Evolutionary conservation across 1,140 invertebrate species (phyloP).

Genomic region (Panagrolaimus sp.): DNA sequence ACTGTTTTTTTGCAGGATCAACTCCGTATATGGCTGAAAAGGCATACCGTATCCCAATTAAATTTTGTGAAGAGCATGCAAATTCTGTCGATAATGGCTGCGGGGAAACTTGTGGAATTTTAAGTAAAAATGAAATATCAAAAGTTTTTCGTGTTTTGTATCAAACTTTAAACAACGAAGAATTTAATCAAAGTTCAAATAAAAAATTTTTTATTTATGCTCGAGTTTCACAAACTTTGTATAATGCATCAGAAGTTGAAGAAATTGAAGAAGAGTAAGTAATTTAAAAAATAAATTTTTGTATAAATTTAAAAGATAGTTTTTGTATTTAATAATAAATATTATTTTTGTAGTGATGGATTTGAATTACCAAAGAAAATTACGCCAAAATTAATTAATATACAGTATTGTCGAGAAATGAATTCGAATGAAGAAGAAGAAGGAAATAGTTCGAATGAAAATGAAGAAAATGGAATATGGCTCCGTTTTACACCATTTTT

Average conservation of each 20-base stretch:
- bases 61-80: constrained; percentile 4
- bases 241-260: neutral
- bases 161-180: neutral
- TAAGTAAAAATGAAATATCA: neutral
- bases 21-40: constrained; percentile 9
- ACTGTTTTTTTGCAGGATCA: too few relatives aligned
- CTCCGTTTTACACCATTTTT: neutral
- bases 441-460: neutral
- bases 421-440: neutral
- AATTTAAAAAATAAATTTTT: neutral
- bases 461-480: neutral
- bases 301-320: neutral
- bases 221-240: neutral
- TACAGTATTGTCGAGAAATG: constrained; percentile 1
- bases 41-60: neutral
- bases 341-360: neutral
- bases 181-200: neutral
- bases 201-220: constrained; percentile 13
- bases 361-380: neutral
- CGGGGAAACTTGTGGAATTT: neutral
- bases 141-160: neutral
- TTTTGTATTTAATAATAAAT: too few relatives aligned
- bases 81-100: neutral
- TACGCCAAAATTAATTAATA: neutral
- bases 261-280: constrained; percentile 15